Conservation (phyloP, 2,888 invertebrate species). For the Heteropelma amictum region DNA sequence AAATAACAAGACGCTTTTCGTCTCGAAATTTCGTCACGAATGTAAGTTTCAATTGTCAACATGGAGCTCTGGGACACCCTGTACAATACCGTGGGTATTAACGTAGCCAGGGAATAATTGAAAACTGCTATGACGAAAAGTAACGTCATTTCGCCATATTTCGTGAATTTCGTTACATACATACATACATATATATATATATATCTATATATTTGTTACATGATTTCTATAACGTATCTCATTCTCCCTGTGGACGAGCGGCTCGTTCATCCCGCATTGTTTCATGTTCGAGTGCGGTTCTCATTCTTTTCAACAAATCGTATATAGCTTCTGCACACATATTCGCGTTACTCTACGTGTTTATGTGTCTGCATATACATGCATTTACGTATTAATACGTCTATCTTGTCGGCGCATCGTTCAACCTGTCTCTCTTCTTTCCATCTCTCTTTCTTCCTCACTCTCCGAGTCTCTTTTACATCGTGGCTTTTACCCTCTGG, state of each 20-base stretch:
- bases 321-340: not conserved
- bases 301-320: constrained; percentile 20
- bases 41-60: too few species aligned
- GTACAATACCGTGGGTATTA: too few species aligned
- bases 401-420: not conserved
- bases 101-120: too few species aligned
- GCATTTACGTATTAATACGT: not conserved
- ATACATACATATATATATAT: not conserved
- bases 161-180: not conserved
- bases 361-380: not conserved
- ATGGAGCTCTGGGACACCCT: too few species aligned
- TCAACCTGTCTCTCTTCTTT: not conserved
- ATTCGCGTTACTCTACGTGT: not conserved
- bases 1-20: too few species aligned
- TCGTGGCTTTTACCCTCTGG: constrained; percentile 12
- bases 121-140: too few species aligned
- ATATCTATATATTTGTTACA: not conserved
- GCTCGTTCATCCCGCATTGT: constrained; percentile 46
- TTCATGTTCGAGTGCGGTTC: constrained; percentile 36
- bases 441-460: not conserved
- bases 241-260: not conserved
- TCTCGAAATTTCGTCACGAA: too few species aligned
- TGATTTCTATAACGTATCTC: constrained; percentile 28
- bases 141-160: too few species aligned
- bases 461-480: constrained; percentile 2